Evolutionary conservation across 2,797 vertebrate species (phyloP), one percentile per base, ranked within the genome.

Genomic region (Garrulus glandarius): DNA sequence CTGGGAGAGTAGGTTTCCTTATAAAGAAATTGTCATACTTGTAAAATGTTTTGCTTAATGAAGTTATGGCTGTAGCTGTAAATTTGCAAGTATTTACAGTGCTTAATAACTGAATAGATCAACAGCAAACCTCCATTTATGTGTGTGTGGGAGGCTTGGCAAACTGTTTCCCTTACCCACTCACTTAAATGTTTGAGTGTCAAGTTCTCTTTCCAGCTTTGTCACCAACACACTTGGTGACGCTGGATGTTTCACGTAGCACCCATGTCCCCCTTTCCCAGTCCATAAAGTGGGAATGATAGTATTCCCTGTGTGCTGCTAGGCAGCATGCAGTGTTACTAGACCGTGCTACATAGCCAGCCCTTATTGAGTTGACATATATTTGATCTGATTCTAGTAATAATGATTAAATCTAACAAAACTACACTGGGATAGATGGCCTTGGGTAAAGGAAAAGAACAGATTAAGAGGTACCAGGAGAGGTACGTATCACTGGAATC

Each of bases 191-290:
- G 1, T 23, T 27, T 59, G 34, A n/a, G 34, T 61, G 39, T 68
- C 18, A 26, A 47, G 22, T 23, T 88, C 8, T 83, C 22, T 56
- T 84, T 56, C 52, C 36, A 67, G 46, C 29, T 84, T 78, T 92
- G 60, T 78, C 34, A 46, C 43, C 68, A 43, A 13, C 1, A 4
- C 0, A 0, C 16, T 87, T 52, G 57, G 49, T 46, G 43, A 21
- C 3, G 1, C 17, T 85, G 52, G 27, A 47, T 7, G 1, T 20
- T 36, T 56, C 29, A 13, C 0, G 0, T 12, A 43, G 27, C 16
- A 75, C 0, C 2, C 0, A 0, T 37, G 23, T 70, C 37, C 29
- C 46, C 1, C 0, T 84, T 77, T 89, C 41, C n/a, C 18, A 44
- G 24, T 5, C 59, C 17, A 2, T 49, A 20, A 59, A 4, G 26